Base-by-base conservation (phyloP, 2,888 invertebrate genomes). In the Idaea straminata region DNA sequence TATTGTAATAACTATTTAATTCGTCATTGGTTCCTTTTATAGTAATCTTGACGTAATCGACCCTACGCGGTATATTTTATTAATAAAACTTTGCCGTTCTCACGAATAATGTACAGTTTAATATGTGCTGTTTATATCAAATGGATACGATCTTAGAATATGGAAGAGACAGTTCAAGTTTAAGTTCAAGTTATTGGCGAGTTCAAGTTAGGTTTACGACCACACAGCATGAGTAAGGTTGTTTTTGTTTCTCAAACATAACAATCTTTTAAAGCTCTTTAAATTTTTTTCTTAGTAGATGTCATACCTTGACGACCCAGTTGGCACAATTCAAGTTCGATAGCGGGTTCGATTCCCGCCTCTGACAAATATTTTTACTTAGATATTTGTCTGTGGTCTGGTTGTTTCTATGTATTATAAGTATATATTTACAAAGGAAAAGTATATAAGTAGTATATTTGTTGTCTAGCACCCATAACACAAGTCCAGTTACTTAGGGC, bases 1-100 rank as follows among this genome's bases (percentile, higher is more conserved):
- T 47, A 84, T 85, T 86, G 82, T 78, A 83, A 87, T 85, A 84
- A 83, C 82, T 79, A 81, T 76, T 79, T 79, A 82, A 84, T 82
- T 81, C 77, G 69, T 77, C 83, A 82, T 81, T 84, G 84, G 85
- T 85, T 85, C 86, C 85, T 78, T 79, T 76, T 72, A 77, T 78
- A 76, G 78, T 75, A 77, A 74, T 79, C 78, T 80, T 78, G 74
- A 78, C 75, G 78, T 82, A 80, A 79, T 76, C 75, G 77, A 62
- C 68, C 70, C 73, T 77, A 87, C 85, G 84, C 80, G 80, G 74
- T 76, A 83, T 86, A 82, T 84, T 83, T 85, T 84, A 83, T 83
- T 83, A 79, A 85, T 83, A 72, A 71, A 69, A 66, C 71, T 69
- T 72, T 75, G 77, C 70, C 70, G 78, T 83, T 84, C 83, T 77